Percentiles rank a stretch among this genome's conserved stretches.
Conservation (phyloP, 1,140 invertebrate genomes). For the Drosophila azteca region DNA sequence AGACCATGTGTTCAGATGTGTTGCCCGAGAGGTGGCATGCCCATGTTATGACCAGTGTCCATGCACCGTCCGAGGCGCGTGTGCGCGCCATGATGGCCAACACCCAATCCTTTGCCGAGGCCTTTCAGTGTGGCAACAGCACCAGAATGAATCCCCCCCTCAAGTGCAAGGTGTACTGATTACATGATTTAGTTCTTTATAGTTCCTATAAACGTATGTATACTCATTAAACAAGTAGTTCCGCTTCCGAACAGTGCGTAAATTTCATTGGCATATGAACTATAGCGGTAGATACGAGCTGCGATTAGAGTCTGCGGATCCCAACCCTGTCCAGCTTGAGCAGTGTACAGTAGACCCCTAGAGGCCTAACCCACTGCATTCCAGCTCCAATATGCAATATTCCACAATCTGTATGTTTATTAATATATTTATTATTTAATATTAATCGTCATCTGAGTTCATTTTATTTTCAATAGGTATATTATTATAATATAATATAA, state of each 20-base stretch:
- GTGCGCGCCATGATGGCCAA: conserved; percentile 96
- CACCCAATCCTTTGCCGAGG: conserved; percentile 91
- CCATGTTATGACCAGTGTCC: conserved; percentile 89
- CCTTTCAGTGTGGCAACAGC: conserved; percentile 91
- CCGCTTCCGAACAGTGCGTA: conserved; percentile 28
- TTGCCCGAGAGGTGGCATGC: conserved; percentile 4
- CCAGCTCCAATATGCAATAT: too few species aligned
- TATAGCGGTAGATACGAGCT: too few species aligned
- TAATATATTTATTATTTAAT: too few species aligned
- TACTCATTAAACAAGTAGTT: conserved; percentile 12
- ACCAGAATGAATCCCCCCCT: conserved; percentile 94
- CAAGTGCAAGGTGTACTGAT: conserved; percentile 94
- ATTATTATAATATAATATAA: too few species aligned
- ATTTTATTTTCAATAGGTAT: too few species aligned
- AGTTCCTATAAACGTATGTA: conserved; percentile 3
- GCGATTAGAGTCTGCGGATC: conserved; percentile 89
- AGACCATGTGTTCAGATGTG: conserved; percentile 84
- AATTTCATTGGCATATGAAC: conserved; percentile 2
- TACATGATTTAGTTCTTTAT: background rate
- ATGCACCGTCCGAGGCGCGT: conserved; percentile 90
- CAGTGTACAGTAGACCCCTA: conserved; percentile 86
- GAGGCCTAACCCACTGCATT: too few species aligned
- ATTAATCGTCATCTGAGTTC: too few species aligned
- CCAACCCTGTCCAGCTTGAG: conserved; percentile 95
- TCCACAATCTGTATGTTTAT: too few species aligned